Base-by-base conservation (phyloP, 2,113 vertebrate species). In the Channa maculata region DNA sequence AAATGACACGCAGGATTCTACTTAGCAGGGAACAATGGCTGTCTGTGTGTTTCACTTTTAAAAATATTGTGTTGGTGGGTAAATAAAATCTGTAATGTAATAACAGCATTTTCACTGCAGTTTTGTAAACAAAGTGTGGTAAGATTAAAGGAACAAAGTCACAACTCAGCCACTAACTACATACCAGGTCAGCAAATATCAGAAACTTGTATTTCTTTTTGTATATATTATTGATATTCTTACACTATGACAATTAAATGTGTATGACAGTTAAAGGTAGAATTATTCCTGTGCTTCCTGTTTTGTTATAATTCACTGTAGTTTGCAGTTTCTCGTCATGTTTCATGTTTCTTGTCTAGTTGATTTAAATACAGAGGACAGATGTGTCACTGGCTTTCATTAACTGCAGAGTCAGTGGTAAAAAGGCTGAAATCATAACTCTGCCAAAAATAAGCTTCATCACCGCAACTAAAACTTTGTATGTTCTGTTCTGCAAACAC, bases 391-490 rank as follows among this genome's bases (percentile, higher is more conserved):
- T 66, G 73, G 73, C 76, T 62, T 79, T 84, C 74, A 82, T 78
- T 82, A 72, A 67, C 80, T 67, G 48, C 50, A 50, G 2, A 82
- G 63, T 72, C 69, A 3, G 61, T 34, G 64, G 50, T 80, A 86
- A 74, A 72, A 64, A 61, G 46, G n/a, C 63, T 55, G 24, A 80
- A 71, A 82, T 77, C 9, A 37, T 39, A 74, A 76, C 36, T 2
- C 60, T 49, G 78, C 71, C 82, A 80, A 80, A 86, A 84, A 84
- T 79, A 80, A 82, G 77, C 62, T 59, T 57, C n/a, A 62, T 62
- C 44, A 69, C 71, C 68, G 57, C 83, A 87, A 75, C 46, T 54
- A 7, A 64, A 77, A 65, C 36, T n/a, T 59, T 67, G 45, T 77
- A 71, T 51, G 54, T 62, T 51, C 36, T 43, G 44, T 79, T 61